These are phyloP conservation scores for Panulirus ornatus DNA, from an alignment of 1,140 invertebrate species.

Conservation along the genomic window DNA sequence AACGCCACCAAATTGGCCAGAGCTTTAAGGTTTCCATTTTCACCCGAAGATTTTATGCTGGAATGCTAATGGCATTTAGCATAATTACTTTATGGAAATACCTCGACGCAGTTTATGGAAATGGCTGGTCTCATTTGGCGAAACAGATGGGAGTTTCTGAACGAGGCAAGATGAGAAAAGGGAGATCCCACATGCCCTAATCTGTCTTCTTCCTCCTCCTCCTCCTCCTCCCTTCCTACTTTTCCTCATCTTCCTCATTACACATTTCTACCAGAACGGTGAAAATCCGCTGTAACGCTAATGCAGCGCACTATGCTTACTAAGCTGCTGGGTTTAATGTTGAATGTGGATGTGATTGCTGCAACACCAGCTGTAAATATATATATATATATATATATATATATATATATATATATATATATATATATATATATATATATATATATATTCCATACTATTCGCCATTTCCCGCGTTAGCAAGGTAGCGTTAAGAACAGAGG, in stretches of 20 bases:
- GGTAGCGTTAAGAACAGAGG: too few species aligned
- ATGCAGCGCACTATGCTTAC: too few species aligned
- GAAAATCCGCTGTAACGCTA: too few species aligned
- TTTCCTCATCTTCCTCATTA: not conserved
- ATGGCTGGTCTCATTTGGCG: not conserved
- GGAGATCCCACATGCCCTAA: too few species aligned
- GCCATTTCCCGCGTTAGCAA: not conserved
- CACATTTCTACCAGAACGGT: not conserved
- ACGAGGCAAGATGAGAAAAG: too few species aligned
- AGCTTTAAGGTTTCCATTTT: not conserved
- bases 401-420: slow-evolving; percentile 34
- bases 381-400: slow-evolving; percentile 36
- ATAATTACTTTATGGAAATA: not conserved
- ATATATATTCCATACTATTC: not conserved
- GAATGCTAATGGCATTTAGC: not conserved
- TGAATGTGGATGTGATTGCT: too few species aligned
- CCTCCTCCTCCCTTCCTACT: not conserved
- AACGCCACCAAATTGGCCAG: too few species aligned
- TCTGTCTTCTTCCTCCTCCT: not conserved
- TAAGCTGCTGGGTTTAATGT: too few species aligned
- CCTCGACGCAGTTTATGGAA: not conserved
- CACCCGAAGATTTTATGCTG: not conserved
- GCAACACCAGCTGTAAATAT: too few species aligned
- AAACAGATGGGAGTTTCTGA: not conserved
- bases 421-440: slow-evolving; percentile 25